Evolutionary conservation across 2,113 vertebrate genomes (phyloP), one percentile per base, ranked within the genome.

Genomic region (Melanocharis versteri): DNA sequence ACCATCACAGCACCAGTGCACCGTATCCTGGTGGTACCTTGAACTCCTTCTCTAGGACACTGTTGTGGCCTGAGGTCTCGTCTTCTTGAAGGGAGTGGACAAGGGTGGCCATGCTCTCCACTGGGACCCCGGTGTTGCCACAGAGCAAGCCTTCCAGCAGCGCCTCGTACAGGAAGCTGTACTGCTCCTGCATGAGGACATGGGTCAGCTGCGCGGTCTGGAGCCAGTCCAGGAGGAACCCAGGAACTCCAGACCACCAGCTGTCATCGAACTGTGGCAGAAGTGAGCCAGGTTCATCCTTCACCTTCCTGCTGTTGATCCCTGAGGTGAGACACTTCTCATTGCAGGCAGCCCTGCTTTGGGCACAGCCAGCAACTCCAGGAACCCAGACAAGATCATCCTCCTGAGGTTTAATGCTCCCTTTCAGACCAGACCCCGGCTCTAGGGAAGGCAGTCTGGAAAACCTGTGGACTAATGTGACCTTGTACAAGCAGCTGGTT

Each of bases 81-180:
- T 51, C 31, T 53, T 56, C 58, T 56, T 0, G 62, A 50, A 97
- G 83, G 39, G 40, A 47, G 37, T 1, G 37, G 40, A 96, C 18
- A 5, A 79, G 79, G 39, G 37, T 73, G 42, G 71, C 0, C 5
- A 97, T 39, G 33, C 9, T 86, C 68, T 94, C 89, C 66, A 96
- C 93, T 5, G 96, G 91, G 22, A 97, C 26, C 1, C 71, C 76
- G 0, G 97, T 97, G 92, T 15, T 94, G 10, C 97, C 60, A 0
- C 97, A 98, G 69, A 97, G 87, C 76, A 97, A 90, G 13, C 92
- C 96, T 87, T 98, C 97, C 0, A 98, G 96, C 19, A 98, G 75
- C 1, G 69, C 85, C 44, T 97, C 95, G 0, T 98, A 97, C 47
- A 98, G 62, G 83, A 98, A 97, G 40, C 42, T 40, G 53, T 98